Conservation (phyloP, 2,113 vertebrate genomes). For the Odontophorus gujanensis region DNA sequence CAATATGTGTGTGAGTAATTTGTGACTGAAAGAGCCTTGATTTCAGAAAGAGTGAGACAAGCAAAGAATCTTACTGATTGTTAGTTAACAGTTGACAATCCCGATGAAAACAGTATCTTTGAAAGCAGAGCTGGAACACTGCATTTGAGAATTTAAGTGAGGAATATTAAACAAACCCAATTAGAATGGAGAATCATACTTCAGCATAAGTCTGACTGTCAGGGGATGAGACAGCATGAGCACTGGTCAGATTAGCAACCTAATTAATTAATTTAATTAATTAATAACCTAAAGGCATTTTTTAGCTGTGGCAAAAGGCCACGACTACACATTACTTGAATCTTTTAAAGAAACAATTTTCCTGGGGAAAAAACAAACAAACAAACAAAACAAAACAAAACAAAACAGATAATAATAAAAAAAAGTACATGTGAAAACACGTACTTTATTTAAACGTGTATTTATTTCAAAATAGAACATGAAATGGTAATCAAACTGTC, state of each 20-base stretch:
- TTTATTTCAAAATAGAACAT: background rate
- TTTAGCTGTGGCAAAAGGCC: background rate
- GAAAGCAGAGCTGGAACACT: background rate
- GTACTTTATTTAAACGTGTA: background rate
- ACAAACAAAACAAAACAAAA: too few relatives aligned
- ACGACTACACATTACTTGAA: background rate
- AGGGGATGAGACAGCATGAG: background rate
- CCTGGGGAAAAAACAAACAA: background rate
- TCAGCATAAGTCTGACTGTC: background rate
- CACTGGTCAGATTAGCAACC: background rate
- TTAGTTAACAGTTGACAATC: constrained; percentile 13
- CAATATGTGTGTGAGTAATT: background rate
- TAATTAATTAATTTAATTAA: too few relatives aligned
- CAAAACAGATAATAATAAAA: background rate
- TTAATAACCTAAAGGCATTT: background rate
- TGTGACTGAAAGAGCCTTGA: background rate
- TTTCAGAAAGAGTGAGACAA: background rate
- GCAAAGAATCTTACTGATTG: background rate
- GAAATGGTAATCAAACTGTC: background rate
- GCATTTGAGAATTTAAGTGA: background rate
- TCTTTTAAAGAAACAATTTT: background rate
- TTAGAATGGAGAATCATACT: background rate
- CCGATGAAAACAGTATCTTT: background rate
- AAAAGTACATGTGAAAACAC: background rate
- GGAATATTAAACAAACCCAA: background rate